Base-by-base conservation (phyloP, 2,888 invertebrate genomes). In the Capitulum mitella region DNA sequence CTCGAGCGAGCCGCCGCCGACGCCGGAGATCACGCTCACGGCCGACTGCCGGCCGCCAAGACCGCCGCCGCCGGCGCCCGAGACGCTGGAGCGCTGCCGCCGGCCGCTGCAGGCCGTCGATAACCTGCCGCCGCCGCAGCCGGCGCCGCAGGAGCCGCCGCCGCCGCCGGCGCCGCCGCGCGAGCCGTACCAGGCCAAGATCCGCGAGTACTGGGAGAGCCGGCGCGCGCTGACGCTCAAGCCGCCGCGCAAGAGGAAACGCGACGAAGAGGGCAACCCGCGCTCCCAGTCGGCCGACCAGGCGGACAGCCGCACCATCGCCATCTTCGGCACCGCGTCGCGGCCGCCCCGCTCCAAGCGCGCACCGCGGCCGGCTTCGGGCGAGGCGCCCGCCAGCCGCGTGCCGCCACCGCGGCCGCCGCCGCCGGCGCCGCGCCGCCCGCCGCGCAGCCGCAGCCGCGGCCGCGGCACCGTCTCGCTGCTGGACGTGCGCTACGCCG, bases 1-100 rank as follows among this genome's bases (percentile, higher is more conserved):
- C 43, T 43, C 43, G 6, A 43, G 43, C 43, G 43, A 43, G 43
- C 43, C 43, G 43, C 32, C 61, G 61, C 10, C 32, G 8, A 14
- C 61, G 61, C 70, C 70, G 70, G 70, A 1, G 3, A 37, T 70
- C 70, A 37, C 70, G 1, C 70, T 37, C 12, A 37, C 70, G 22
- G 22, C 70, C 70, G 70, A 70, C 70, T 70, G 70, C 37, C 70
- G 70, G 70, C 70, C 70, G 70, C 70, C 70, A 37, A 37, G 70
- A 19, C 70, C 70, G 37, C 70, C 70, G 70, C 70, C 37, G 70
- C 70, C 70, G 22, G 70, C 70, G 22, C 70, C 70, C 2, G 70
- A 70, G 70, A 70, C 70, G 3, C 70, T 70, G 37, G 37, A 70
- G 70, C 70, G 37, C 26, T 8, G 37, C 70, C 70, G 70, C 37